Evolutionary conservation across 2,888 invertebrate species (phyloP).

Genomic region (Limenitis camilla): DNA sequence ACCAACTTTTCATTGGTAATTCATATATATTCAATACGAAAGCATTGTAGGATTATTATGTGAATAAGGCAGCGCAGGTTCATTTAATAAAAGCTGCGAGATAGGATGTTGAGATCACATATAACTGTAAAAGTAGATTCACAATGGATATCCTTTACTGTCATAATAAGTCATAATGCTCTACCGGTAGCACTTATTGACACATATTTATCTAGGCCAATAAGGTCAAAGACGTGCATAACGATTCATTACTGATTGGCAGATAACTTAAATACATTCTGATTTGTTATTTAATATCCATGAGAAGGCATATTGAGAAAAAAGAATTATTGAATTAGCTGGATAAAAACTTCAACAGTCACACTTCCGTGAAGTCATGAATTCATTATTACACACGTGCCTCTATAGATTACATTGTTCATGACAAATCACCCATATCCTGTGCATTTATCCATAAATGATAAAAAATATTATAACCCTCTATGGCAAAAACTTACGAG

Average conservation of each 20-base stretch:
- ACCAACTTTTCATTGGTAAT: too few relatives aligned
- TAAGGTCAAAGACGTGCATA: slow-evolving; percentile 17
- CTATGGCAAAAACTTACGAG: background rate
- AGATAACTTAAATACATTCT: slow-evolving; percentile 6
- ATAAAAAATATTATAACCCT: background rate
- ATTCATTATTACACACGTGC: slow-evolving; percentile 16
- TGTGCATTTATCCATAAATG: slow-evolving; percentile 2
- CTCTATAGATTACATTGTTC: slow-evolving; percentile 13
- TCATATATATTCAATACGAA: too few relatives aligned
- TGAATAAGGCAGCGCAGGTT: background rate
- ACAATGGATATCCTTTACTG: slow-evolving; percentile 14
- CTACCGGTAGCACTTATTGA: slow-evolving; percentile 8
- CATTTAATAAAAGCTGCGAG: background rate
- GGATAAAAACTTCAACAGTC: slow-evolving; percentile 6
- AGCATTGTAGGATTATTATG: background rate
- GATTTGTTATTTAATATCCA: slow-evolving; percentile 1
- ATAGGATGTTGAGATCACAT: slow-evolving; percentile 8
- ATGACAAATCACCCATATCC: slow-evolving; percentile 16
- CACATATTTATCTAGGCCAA: slow-evolving; percentile 15
- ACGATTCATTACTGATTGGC: slow-evolving; percentile 13
- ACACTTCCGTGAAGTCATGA: slow-evolving; percentile 14
- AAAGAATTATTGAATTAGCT: slow-evolving; percentile 15
- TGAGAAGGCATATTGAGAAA: slow-evolving; percentile 3
- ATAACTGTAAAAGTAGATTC: slow-evolving; percentile 4
- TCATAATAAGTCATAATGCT: slow-evolving; percentile 7